These are phyloP conservation scores for Folsomia candida DNA, from an alignment of 2,888 invertebrate species.

Conservation along the genomic window DNA sequence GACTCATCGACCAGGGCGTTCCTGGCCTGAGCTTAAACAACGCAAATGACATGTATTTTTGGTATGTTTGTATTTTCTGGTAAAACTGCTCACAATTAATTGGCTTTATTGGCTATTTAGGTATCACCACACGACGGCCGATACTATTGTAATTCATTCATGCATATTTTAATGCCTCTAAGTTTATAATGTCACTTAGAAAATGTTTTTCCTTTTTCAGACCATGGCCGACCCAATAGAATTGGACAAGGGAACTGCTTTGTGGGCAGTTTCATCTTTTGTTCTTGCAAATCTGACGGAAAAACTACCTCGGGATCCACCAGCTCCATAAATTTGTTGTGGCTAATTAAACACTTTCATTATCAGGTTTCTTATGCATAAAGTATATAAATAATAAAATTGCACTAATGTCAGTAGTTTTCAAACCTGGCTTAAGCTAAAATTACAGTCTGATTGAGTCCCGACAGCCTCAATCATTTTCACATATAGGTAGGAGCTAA, in stretches of 20 bases:
- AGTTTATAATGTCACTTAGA: too few relatives aligned
- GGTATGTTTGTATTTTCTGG: constrained; percentile 60
- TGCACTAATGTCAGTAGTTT: too few relatives aligned
- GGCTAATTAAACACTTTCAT: too few relatives aligned
- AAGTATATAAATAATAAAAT: too few relatives aligned
- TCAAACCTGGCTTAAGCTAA: too few relatives aligned
- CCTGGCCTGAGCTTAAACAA: constrained; percentile 70
- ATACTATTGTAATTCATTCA: not conserved
- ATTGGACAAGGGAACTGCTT: constrained; percentile 70
- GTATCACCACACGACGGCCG: constrained; percentile 33
- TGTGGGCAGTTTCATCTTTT: constrained; percentile 75
- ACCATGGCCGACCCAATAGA: constrained; percentile 66
- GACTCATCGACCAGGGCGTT: constrained; percentile 64
- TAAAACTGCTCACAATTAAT: not conserved
- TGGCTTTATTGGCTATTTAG: not conserved
- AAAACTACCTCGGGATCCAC: constrained; percentile 62
- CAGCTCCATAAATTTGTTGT: not conserved
- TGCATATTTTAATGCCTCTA: too few relatives aligned
- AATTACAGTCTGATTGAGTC: too few relatives aligned
- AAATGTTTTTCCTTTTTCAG: too few relatives aligned
- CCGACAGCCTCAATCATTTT: too few relatives aligned
- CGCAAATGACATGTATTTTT: constrained; percentile 68
- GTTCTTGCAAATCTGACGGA: constrained; percentile 72
- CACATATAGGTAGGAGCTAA: too few relatives aligned
- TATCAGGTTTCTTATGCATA: too few relatives aligned